Conservation (phyloP, 2,888 invertebrate species). For the Ormia ochracea region DNA sequence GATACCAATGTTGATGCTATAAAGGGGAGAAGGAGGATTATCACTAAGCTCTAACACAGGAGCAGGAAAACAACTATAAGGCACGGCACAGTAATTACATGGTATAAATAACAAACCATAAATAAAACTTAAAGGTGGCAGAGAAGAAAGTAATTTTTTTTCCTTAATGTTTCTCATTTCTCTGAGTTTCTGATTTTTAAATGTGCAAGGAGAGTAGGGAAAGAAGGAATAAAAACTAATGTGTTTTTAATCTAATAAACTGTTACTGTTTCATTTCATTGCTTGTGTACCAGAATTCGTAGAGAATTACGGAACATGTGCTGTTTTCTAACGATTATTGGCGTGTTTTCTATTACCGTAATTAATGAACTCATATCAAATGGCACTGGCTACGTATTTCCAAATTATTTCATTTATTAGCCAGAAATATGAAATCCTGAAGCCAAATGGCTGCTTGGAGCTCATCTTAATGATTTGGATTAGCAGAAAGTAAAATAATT, state of each 20-base stretch:
- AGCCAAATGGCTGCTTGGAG: neutral
- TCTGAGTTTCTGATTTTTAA: slow-evolving; percentile 39
- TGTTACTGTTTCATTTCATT: slow-evolving; percentile 11
- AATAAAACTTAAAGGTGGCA: slow-evolving; percentile 6
- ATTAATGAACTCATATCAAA: slow-evolving; percentile 38
- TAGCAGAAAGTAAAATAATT: too few species aligned
- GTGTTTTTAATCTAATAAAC: slow-evolving; percentile 50
- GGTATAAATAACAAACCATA: neutral
- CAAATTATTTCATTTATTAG: slow-evolving; percentile 1
- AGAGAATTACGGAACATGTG: neutral
- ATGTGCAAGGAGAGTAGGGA: neutral
- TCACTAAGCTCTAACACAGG: neutral
- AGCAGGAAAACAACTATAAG: neutral
- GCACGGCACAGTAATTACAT: neutral
- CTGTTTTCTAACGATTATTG: slow-evolving; percentile 8
- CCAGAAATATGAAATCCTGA: neutral
- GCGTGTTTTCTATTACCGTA: slow-evolving; percentile 12
- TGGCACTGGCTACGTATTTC: neutral
- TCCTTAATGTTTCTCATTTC: slow-evolving; percentile 1
- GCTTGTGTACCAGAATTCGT: neutral
- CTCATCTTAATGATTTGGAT: slow-evolving; percentile 10
- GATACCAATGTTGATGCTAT: neutral
- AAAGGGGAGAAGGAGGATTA: neutral
- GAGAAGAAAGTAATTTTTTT: neutral
- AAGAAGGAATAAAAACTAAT: slow-evolving; percentile 45